phyloP scores from a whole-genome alignment of 2,888 invertebrate genomes.

The Pheosia gnoma region DNA sequence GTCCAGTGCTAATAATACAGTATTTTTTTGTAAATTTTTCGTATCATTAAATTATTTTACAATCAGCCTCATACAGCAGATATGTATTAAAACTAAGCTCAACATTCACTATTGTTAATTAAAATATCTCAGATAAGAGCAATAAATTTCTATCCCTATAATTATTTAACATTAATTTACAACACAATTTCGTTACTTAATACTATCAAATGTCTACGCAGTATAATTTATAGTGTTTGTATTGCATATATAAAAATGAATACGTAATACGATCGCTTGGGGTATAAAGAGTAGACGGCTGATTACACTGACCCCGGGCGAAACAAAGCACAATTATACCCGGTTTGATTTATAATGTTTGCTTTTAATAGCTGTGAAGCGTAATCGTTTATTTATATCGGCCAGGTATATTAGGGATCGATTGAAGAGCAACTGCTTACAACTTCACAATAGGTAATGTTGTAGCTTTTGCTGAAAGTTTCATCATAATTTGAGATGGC shows the following conservation, averaged over 20 bases:
- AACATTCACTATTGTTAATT: conserved; percentile 29
- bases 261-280: conserved; percentile 47
- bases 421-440: conserved; percentile 24
- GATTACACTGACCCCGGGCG: conserved; percentile 78
- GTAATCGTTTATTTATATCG: conserved; percentile 66
- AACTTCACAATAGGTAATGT: not conserved
- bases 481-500: too few relatives aligned
- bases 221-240: conserved; percentile 33
- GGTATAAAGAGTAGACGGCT: conserved; percentile 60
- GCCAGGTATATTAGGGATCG: conserved; percentile 42
- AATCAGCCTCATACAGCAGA: conserved; percentile 24
- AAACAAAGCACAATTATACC: conserved; percentile 77
- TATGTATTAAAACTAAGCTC: conserved; percentile 24
- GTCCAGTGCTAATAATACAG: too few relatives aligned
- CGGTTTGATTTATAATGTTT: conserved; percentile 73
- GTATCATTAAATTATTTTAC: not conserved
- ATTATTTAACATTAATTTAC: conserved; percentile 41
- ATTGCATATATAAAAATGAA: conserved; percentile 40
- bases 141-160: conserved; percentile 33
- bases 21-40: too few relatives aligned
- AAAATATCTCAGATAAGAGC: conserved; percentile 36
- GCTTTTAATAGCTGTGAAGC: conserved; percentile 66
- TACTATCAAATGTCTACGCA: conserved; percentile 36
- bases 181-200: conserved; percentile 35
- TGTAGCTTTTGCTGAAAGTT: too few relatives aligned